Conservation (phyloP, 2,888 invertebrate genomes). For the Malthinus flaveolus region DNA sequence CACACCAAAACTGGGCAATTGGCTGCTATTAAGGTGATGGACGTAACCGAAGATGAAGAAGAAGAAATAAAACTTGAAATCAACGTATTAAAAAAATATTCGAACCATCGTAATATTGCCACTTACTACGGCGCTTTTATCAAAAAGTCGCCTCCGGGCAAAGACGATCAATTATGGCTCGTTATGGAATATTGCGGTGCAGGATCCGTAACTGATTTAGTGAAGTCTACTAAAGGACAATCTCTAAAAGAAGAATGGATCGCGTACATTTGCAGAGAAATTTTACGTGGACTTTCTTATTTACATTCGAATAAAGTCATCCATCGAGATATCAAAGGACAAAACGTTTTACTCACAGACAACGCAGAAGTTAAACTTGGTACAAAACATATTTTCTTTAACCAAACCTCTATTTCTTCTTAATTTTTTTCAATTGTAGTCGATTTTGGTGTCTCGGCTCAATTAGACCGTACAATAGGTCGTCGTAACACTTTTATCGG, state of each 20-base stretch:
- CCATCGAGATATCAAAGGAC: slow-evolving; percentile 98
- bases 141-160: slow-evolving; percentile 97
- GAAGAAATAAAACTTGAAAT: slow-evolving; percentile 99
- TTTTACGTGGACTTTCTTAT: slow-evolving; percentile 92
- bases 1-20: slow-evolving; percentile 99
- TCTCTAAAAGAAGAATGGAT: slow-evolving; percentile 99
- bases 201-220: slow-evolving; percentile 97
- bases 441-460: slow-evolving; percentile 99
- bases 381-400: slow-evolving; percentile 47
- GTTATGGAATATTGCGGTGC: slow-evolving; percentile 99
- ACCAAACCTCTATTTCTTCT: too few relatives aligned
- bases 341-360: slow-evolving; percentile 98
- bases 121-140: slow-evolving; percentile 99
- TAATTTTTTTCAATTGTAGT: slow-evolving; percentile 60
- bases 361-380: slow-evolving; percentile 99
- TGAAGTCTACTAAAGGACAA: slow-evolving; percentile 98
- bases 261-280: slow-evolving; percentile 97
- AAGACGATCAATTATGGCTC: slow-evolving; percentile 99
- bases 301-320: slow-evolving; percentile 99
- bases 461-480: slow-evolving; percentile 98
- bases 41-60: slow-evolving; percentile 99
- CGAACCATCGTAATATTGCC: slow-evolving; percentile 98
- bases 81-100: slow-evolving; percentile 98
- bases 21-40: slow-evolving; percentile 99
- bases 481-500: slow-evolving; percentile 99